These are phyloP conservation scores for Eupsilia transversa DNA, from an alignment of 2,888 invertebrate species.

Conservation along the genomic window DNA sequence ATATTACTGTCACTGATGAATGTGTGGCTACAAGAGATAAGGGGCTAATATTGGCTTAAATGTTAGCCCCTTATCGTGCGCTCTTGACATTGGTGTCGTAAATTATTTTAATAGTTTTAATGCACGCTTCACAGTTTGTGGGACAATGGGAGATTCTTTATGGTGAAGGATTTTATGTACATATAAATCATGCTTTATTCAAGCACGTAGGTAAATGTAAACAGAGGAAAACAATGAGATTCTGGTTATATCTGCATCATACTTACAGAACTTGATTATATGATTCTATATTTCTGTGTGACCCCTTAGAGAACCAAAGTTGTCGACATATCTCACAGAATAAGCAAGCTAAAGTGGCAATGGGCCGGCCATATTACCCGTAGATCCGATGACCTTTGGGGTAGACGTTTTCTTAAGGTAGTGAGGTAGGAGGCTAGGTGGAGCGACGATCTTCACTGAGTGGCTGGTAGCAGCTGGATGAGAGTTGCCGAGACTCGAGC, in stretches of 20 bases:
- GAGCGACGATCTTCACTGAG: too few relatives aligned
- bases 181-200: conserved; percentile 10
- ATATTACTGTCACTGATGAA: conserved; percentile 2
- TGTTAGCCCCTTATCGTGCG: conserved; percentile 18
- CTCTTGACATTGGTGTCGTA: conserved; percentile 50
- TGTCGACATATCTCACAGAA: too few relatives aligned
- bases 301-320: too few relatives aligned
- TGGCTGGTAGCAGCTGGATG: too few relatives aligned
- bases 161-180: background rate
- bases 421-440: too few relatives aligned
- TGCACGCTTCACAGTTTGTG: conserved; percentile 7
- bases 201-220: background rate
- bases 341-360: too few relatives aligned
- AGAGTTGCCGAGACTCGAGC: too few relatives aligned
- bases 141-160: background rate
- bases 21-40: conserved; percentile 48
- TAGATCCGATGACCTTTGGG: too few relatives aligned
- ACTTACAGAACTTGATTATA: background rate
- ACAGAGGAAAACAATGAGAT: background rate
- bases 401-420: too few relatives aligned
- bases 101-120: conserved; percentile 42
- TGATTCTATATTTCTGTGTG: background rate
- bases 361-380: too few relatives aligned
- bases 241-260: background rate
- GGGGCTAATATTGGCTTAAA: conserved; percentile 35